phyloP scores from a whole-genome alignment of 2,113 vertebrate genomes.

The Aptenodytes patagonicus region DNA sequence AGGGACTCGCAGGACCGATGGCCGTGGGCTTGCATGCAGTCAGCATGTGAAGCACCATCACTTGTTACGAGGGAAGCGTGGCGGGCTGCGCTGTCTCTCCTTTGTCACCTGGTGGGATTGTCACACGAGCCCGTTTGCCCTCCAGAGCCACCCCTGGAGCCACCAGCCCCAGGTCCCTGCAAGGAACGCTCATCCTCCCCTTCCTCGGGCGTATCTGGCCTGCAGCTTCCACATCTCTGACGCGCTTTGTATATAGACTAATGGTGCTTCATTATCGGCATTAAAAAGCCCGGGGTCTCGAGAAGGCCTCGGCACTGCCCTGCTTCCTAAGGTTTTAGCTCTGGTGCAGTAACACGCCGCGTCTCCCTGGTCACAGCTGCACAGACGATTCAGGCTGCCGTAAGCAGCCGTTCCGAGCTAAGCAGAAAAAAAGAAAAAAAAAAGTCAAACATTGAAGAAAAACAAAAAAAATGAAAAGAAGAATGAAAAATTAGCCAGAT shows the following conservation, averaged over 20 bases:
- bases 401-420: background rate
- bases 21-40: fast-evolving
- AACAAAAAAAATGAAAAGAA: background rate
- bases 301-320: background rate
- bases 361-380: background rate
- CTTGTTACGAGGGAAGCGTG: fast-evolving
- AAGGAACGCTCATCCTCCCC: background rate
- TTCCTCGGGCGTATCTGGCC: background rate
- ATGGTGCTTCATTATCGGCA: fast-evolving
- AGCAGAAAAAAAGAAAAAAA: background rate
- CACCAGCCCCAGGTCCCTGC: background rate
- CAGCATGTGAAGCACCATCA: background rate
- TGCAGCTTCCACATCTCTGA: background rate
- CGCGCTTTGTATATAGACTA: fast-evolving
- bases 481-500: background rate
- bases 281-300: background rate
- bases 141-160: background rate
- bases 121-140: fast-evolving
- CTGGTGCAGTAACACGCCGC: fast-evolving
- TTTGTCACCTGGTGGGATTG: background rate
- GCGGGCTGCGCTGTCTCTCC: background rate
- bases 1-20: too few relatives aligned
- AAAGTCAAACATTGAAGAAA: background rate
- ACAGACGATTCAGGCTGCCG: fast-evolving
- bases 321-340: background rate